Base-by-base conservation (phyloP, 2,888 invertebrate species). In the Actias luna region DNA sequence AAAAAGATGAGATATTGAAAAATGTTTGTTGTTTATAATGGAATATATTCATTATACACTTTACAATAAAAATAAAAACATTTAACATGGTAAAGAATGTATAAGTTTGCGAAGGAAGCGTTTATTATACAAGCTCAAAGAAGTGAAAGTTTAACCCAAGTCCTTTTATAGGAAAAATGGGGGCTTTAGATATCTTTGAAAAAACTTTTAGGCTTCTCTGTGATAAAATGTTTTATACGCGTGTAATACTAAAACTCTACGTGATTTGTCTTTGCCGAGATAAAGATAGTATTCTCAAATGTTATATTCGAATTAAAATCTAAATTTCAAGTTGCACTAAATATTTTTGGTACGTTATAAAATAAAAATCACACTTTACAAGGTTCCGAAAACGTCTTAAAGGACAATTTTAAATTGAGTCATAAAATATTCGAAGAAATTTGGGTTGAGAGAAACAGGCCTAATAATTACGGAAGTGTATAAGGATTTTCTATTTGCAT, bases 401-500 rank as follows among this genome's bases (percentile, higher is more conserved):
- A 80, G 79, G 80, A 77, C 79, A 81, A 77, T 84, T 84, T 85
- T 85, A 87, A 84, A 87, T 87, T 85, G 83, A 82, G 75, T 80
- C 80, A 82, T 88, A 83, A 87, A 88, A 86, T 87, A 88, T 87
- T 83, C 85, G 83, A 74, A 76, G 70, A 83, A 77, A 82, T 83
- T 84, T 79, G 79, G 81, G 79, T 80, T 73, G 76, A 77, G 74
- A 79, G 79, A 84, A 82, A 83, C 79, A 78, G 83, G 80, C 77
- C 83, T 87, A 88, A 89, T 88, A 88, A 88, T 88, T 87, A 88
- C 86, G 83, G 84, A 82, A 86, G 83, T 84, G 85, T 88, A 87
- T 88, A 88, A 86, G 84, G 82, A 76, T 83, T 85, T 83, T 77
- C 79, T 82, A 86, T 88, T 88, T 87, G 84, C 86, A 88, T 88